Conservation (phyloP, 2,797 vertebrate species). For the Holocentrus rufus region DNA sequence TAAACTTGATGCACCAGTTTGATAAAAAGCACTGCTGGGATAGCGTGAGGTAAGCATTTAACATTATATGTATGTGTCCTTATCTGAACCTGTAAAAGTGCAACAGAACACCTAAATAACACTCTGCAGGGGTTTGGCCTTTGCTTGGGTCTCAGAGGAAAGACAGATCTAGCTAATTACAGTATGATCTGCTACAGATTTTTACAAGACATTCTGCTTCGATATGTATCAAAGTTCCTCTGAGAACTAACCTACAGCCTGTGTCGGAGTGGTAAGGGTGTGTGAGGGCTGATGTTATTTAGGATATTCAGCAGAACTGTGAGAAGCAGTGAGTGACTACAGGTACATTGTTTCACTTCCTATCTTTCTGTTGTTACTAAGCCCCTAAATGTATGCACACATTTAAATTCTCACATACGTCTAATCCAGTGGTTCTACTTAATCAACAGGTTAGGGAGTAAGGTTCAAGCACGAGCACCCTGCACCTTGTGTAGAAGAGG, state of each 20-base stretch:
- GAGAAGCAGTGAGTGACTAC: conserved; percentile 49
- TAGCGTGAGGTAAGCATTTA: conserved; percentile 64
- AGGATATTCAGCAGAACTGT: conserved; percentile 43
- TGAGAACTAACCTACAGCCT: not conserved
- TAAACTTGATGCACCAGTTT: conserved; percentile 60
- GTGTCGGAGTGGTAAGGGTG: conserved; percentile 15
- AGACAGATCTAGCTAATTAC: conserved; percentile 22
- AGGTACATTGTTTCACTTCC: conserved; percentile 19
- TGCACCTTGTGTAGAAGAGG: not conserved
- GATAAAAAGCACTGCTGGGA: conserved; percentile 59
- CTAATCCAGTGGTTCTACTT: conserved; percentile 73
- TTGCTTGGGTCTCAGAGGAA: conserved; percentile 3
- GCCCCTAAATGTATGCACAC: conserved; percentile 17
- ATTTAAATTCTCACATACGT: conserved; percentile 35
- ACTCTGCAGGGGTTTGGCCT: not conserved
- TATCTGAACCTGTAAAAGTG: conserved; percentile 8
- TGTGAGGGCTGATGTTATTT: not conserved
- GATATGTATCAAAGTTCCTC: not conserved
- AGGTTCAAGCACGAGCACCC: conserved; percentile 18
- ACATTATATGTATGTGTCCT: conserved; percentile 12
- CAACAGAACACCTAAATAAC: not conserved
- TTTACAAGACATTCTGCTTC: not conserved
- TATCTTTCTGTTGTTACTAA: conserved; percentile 14
- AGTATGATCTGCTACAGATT: conserved; percentile 1
- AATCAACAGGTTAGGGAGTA: conserved; percentile 40